These are phyloP conservation scores for Mustela nigripes DNA, from an alignment of 2,113 vertebrate species.

Conservation along the genomic window DNA sequence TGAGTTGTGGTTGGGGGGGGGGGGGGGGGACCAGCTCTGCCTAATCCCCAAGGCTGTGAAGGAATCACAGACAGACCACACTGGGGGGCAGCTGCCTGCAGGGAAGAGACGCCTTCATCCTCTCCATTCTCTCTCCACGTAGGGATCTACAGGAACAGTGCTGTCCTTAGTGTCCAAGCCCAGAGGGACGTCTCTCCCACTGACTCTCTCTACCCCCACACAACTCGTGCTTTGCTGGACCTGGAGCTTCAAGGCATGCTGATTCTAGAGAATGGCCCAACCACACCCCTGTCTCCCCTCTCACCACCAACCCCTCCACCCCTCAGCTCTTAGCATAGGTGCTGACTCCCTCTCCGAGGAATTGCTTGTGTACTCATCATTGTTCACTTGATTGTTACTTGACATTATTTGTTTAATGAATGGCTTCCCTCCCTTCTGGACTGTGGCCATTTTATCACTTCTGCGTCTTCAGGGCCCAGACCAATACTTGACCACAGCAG, in stretches of 20 bases:
- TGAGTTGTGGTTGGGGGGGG: background rate
- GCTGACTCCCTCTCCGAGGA: background rate
- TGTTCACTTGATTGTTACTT: background rate
- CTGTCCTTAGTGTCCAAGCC: background rate
- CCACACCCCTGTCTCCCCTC: background rate
- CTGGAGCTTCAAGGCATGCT: background rate
- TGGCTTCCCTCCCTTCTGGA: background rate
- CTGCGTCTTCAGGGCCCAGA: background rate
- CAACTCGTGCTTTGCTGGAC: too few relatives aligned
- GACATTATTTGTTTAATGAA: background rate
- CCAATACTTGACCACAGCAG: background rate
- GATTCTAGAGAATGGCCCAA: background rate
- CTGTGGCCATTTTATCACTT: background rate
- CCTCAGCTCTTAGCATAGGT: background rate
- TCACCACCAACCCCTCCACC: too few relatives aligned
- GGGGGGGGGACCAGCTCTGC: background rate
- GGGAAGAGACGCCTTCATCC: too few relatives aligned
- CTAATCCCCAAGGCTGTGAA: background rate
- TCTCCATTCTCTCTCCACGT: fast-evolving
- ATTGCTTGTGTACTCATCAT: background rate
- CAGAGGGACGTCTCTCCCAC: background rate
- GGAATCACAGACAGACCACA: background rate
- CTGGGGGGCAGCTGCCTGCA: background rate
- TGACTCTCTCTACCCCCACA: background rate
- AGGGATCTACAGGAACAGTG: too few relatives aligned